These are phyloP conservation scores for Andrena chrysosceles DNA, from an alignment of 2,888 invertebrate species.

Conservation along the genomic window DNA sequence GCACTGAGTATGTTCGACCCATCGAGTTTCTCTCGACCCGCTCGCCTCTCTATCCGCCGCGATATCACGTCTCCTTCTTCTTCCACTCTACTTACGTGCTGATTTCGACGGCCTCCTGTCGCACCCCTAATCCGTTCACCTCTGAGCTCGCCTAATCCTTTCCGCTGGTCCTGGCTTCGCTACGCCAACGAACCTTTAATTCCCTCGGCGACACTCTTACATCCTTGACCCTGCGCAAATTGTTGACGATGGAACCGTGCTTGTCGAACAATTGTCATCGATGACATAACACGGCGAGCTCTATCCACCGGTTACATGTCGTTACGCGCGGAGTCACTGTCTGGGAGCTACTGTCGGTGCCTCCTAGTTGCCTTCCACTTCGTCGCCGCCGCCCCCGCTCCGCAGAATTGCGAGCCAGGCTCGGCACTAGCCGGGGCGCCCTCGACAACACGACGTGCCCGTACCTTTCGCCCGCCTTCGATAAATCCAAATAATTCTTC, in stretches of 20 bases:
- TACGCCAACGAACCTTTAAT: not conserved
- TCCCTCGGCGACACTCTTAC: not conserved
- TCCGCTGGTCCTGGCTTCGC: not conserved
- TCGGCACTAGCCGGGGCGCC: conserved; percentile 48
- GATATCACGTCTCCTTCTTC: conserved; percentile 32
- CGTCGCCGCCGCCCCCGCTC: conserved; percentile 74
- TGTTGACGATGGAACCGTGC: not conserved
- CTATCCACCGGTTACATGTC: conserved; percentile 61
- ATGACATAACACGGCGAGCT: conserved; percentile 70
- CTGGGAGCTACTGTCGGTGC: conserved; percentile 82
- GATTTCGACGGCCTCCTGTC: conserved; percentile 31
- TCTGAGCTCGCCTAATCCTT: conserved; percentile 45
- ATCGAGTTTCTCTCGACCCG: conserved; percentile 80
- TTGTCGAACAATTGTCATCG: conserved; percentile 65
- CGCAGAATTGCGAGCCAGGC: conserved; percentile 64
- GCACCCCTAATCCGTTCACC: conserved; percentile 53
- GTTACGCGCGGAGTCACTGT: conserved; percentile 76
- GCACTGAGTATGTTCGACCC: conserved; percentile 76
- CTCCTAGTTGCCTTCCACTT: conserved; percentile 76
- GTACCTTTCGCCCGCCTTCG: not conserved
- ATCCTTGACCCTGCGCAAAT: conserved; percentile 22
- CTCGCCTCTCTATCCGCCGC: conserved; percentile 30
- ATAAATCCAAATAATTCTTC: not conserved
- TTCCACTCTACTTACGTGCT: conserved; percentile 26
- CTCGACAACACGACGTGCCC: not conserved